These are phyloP conservation scores for Alosa alosa DNA, from an alignment of 2,113 vertebrate species.

Conservation along the genomic window DNA sequence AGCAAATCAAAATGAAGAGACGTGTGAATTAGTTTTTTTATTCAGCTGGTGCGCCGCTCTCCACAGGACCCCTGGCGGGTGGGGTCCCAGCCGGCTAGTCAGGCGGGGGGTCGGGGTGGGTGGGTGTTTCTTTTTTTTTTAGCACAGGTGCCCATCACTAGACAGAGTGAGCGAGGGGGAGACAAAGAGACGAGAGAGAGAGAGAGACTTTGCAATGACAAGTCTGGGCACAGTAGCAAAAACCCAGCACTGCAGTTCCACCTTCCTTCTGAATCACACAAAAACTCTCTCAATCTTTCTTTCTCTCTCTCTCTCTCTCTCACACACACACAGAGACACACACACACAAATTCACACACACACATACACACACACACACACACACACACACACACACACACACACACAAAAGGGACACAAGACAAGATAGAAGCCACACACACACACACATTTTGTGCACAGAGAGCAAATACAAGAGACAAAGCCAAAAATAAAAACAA, in stretches of 20 bases:
- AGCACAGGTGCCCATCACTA: constrained; percentile 41
- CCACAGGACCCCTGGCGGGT: constrained; percentile 61
- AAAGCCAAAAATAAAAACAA: neutral
- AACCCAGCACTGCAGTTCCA: neutral
- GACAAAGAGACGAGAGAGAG: neutral
- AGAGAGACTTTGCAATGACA: constrained; percentile 33
- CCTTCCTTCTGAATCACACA: neutral
- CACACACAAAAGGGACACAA: neutral
- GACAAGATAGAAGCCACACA: neutral
- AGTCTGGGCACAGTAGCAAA: constrained; percentile 41
- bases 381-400: neutral
- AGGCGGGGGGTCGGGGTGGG: constrained; percentile 70
- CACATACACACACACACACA: neutral
- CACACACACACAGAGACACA: constrained; percentile 12
- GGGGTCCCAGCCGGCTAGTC: constrained; percentile 77
- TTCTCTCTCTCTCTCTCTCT: neutral
- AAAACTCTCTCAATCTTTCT: neutral
- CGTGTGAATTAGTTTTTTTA: constrained; percentile 85
- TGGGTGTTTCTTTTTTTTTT: constrained; percentile 10
- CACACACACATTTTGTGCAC: neutral
- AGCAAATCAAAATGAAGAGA: constrained; percentile 73
- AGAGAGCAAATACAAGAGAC: neutral
- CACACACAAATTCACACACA: neutral
- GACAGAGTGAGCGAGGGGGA: neutral
- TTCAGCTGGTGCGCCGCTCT: constrained; percentile 47